These are phyloP conservation scores for Perca flavescens DNA, from an alignment of 2,113 vertebrate species.

Conservation along the genomic window DNA sequence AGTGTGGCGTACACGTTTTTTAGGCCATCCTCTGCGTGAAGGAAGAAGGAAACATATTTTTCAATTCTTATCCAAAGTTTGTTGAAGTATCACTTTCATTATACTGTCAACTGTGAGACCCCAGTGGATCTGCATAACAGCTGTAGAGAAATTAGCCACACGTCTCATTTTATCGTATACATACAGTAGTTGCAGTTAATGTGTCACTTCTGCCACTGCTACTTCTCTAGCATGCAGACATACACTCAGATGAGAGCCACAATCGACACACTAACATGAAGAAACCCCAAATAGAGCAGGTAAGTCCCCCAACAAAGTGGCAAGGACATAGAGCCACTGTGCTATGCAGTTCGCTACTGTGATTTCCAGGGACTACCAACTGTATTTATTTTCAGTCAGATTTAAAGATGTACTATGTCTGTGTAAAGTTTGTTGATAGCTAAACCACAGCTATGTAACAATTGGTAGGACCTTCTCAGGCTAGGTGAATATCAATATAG, in stretches of 20 bases:
- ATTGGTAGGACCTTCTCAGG: neutral
- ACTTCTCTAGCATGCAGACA: neutral
- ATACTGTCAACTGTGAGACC: neutral
- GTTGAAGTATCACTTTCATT: neutral
- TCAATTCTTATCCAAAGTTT: slow-evolving; percentile 15
- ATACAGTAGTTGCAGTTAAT: neutral
- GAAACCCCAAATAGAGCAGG: slow-evolving; percentile 3
- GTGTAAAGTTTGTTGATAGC: slow-evolving; percentile 8
- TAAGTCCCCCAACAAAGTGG: neutral
- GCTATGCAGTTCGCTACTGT: neutral
- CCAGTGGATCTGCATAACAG: neutral
- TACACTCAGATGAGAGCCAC: slow-evolving; percentile 13
- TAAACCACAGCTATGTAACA: slow-evolving; percentile 10
- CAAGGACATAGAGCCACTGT: slow-evolving; percentile 9
- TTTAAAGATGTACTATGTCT: neutral
- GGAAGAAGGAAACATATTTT: slow-evolving; percentile 19
- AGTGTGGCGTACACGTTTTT: slow-evolving; percentile 43
- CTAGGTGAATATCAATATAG: neutral
- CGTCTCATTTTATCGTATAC: neutral
- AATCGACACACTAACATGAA: neutral
- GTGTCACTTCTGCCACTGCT: neutral
- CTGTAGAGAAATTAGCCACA: neutral
- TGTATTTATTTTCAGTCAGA: slow-evolving; percentile 41
- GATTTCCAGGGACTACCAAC: slow-evolving; percentile 23
- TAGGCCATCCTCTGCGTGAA: slow-evolving; percentile 34